Conservation (phyloP, 2,113 vertebrate genomes). For the Micronycteris hirsuta region DNA sequence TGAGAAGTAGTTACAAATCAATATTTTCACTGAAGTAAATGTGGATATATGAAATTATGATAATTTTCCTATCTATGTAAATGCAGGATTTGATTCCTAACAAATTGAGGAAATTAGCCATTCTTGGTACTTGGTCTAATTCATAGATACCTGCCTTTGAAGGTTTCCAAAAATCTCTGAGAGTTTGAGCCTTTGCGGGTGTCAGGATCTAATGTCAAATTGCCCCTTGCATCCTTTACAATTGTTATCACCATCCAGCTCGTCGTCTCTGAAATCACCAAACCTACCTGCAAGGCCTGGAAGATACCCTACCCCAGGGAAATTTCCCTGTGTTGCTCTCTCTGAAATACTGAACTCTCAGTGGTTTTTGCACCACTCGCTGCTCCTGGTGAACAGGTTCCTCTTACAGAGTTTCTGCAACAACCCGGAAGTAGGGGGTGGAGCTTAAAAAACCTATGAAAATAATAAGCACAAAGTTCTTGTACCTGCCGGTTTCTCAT, state of each 20-base stretch:
- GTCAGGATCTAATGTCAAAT: background rate
- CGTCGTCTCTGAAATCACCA: background rate
- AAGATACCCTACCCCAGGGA: background rate
- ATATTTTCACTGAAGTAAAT: background rate
- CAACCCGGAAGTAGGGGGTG: background rate
- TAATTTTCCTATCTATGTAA: background rate
- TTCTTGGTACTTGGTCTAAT: background rate
- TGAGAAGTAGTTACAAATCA: background rate
- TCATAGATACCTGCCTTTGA: background rate
- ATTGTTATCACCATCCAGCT: accelerated
- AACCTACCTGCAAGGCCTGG: too few relatives aligned
- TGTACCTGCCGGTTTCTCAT: background rate
- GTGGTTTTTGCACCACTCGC: background rate
- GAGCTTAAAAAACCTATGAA: background rate
- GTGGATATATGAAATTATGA: background rate
- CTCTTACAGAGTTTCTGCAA: background rate
- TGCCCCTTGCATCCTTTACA: background rate
- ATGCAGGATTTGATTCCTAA: background rate
- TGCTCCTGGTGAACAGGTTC: background rate
- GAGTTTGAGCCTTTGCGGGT: background rate
- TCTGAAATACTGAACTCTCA: background rate
- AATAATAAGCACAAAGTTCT: background rate
- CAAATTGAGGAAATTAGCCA: background rate
- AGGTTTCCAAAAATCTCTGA: background rate
- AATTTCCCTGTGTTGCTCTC: background rate